Evolutionary conservation across 2,888 invertebrate species (phyloP), one percentile per base, ranked within the genome.

Genomic region (Diachrysia chrysitis): DNA sequence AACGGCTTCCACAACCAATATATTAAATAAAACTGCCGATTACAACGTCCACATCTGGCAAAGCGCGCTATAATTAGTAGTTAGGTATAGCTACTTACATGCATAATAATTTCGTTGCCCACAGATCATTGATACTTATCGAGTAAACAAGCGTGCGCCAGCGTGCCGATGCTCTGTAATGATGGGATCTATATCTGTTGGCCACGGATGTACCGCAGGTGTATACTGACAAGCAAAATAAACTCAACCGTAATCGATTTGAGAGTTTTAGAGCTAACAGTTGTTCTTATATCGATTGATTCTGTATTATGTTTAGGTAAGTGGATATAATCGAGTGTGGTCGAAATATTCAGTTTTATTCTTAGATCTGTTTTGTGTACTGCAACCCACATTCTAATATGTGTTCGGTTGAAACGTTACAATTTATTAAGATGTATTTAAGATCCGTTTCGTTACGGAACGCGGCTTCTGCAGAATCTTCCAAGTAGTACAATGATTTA

Each of bases 181-280:
- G 91, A 92, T 92, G 85, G 87, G 89, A 91, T 93, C 93, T 94
- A 93, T 93, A 93, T 92, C 91, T 86, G 92, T 89, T 89, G 89
- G 2, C 80, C 80, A 85, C 87, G 87, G 93, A 94, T 87, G 90
- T 82, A 83, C 75, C 81, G 73, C 94, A 95, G 94, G 94, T 94
- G 94, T 79, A 88, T 78, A 77, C 88, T 85, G 94, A 94, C 94
- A 94, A 89, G 87, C 84, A 90, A 94, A 94, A 95, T 93, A 95
- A 95, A 95, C 94, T 84, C 70, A 84, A 66, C 83, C 85, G 92
- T 93, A 93, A 93, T 93, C 94, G 92, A 92, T 93, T 92, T 90
- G 87, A 89, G 86, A 87, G 89, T 87, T 93, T 90, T 89, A 90
- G 86, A 91, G 85, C 86, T 83, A 88, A 89, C 90, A 88, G 85